Base-by-base conservation (phyloP, 2,113 vertebrate genomes). In the Suncus etruscus region DNA sequence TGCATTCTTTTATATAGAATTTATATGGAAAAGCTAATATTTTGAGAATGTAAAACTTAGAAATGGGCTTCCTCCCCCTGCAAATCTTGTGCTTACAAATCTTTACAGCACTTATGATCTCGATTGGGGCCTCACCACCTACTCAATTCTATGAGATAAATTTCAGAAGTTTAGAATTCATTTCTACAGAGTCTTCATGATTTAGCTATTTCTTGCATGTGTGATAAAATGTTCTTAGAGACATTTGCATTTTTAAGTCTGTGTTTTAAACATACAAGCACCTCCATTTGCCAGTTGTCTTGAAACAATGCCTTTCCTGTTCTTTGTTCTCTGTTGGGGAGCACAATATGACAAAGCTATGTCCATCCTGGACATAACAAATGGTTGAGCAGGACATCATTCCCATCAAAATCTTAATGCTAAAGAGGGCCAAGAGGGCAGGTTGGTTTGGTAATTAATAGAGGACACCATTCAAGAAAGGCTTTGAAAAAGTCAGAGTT, bases 1-100 rank as follows among this genome's bases (percentile, higher is more conserved):
- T n/a, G 74, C 73, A 63, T 1, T 70, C 45, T 75, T 58, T 74
- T 47, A 11, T 48, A 9, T 68, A 50, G 87, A 72, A 77, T 47
- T 86, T 77, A 89, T 39, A n/a, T 69, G 39, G 65, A 89, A 95
- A 93, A 63, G 54, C 50, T 31, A 89, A 86, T 75, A 54, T 80
- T 89, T 89, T 76, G 58, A 89, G 86, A 86, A 73, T 74, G 10
- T 31, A 15, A 14, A 70, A 32, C 47, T 89, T 76, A 65, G 74
- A 94, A 87, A 63, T 70, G 39, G 45, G 50, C 54, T 77, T 90
- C 73, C 68, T 39, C 65, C 51, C 50, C 65, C 77, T 77, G 70
- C 3, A 72, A 66, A 85, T 61, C 31, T 48, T 73, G 47, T 39
- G 22, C 27, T 69, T 7, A 76, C 39, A 39, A 39, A 39, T 39